phyloP scores from a whole-genome alignment of 37 sponge, comb jelly and placozoan genomes.

The Hormiphora californensis region DNA sequence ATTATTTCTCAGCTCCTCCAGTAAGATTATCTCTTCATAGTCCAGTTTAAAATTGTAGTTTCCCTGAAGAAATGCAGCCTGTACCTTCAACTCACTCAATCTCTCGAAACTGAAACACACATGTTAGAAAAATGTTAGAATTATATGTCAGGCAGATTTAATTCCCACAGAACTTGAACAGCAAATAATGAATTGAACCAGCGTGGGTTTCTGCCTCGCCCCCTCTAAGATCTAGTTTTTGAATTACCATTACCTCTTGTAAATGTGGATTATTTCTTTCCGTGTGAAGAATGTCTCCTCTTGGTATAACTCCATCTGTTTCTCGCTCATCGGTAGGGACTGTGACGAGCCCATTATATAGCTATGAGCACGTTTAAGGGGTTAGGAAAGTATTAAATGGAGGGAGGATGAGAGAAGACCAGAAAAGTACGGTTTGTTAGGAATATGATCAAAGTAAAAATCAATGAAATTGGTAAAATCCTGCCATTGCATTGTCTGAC shows the following conservation, averaged over 20 bases:
- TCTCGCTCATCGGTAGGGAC: background rate
- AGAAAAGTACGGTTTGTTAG: too few species aligned
- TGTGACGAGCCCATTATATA: conserved; percentile 15
- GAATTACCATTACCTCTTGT: background rate
- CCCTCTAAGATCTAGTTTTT: too few species aligned
- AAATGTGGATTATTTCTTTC: conserved; percentile 19
- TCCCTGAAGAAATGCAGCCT: conserved; percentile 2
- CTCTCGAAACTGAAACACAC: background rate
- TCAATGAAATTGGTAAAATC: too few species aligned
- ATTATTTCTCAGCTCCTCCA: background rate
- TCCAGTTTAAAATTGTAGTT: conserved; percentile 32
- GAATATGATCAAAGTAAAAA: too few species aligned
- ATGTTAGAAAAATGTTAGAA: background rate
- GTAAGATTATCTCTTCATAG: background rate
- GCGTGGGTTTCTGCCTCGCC: too few species aligned
- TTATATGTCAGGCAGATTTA: background rate
- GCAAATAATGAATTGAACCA: too few species aligned
- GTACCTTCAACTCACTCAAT: background rate
- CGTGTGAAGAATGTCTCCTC: conserved; percentile 37
- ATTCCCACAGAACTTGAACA: background rate
- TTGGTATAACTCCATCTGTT: conserved; percentile 21
- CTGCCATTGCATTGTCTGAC: too few species aligned
- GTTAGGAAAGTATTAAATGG: too few species aligned
- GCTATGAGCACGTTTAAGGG: too few species aligned
- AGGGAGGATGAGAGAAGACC: too few species aligned